Evolutionary conservation across 2,888 invertebrate species (phyloP).

Genomic region (Oasisia sp.): DNA sequence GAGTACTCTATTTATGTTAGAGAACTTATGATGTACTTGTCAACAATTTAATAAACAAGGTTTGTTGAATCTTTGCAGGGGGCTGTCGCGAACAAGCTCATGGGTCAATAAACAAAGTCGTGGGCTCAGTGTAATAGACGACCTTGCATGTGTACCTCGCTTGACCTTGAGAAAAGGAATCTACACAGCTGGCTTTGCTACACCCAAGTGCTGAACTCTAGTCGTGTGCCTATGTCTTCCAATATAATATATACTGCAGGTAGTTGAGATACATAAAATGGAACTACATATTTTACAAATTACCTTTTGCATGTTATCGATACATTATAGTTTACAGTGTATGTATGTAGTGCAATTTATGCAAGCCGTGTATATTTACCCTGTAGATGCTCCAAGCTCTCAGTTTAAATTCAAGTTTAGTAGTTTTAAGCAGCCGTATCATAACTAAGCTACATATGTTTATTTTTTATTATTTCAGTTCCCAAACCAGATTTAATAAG

Average conservation of each 20-base stretch:
- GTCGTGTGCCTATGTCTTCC: background rate
- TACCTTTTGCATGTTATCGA: background rate
- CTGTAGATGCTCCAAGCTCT: background rate
- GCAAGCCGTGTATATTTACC: background rate
- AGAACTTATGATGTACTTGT: too few species aligned
- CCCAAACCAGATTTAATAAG: background rate
- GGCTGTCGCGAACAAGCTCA: background rate
- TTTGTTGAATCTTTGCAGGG: background rate
- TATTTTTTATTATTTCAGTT: background rate
- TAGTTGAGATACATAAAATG: background rate
- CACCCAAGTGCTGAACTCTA: background rate
- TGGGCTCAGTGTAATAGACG: background rate
- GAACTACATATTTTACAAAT: conserved; percentile 17
- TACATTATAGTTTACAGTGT: conserved; percentile 41
- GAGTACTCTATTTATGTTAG: too few species aligned
- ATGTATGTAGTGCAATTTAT: background rate
- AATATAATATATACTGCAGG: background rate
- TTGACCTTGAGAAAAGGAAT: background rate
- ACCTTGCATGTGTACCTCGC: background rate
- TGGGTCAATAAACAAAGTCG: background rate
- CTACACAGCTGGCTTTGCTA: conserved; percentile 4
- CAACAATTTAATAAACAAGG: background rate
- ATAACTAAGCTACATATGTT: background rate
- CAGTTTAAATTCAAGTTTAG: background rate
- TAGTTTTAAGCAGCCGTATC: too few species aligned